These are phyloP conservation scores for Ceratothoa steindachneri DNA, from an alignment of 2,888 invertebrate species.

Conservation along the genomic window DNA sequence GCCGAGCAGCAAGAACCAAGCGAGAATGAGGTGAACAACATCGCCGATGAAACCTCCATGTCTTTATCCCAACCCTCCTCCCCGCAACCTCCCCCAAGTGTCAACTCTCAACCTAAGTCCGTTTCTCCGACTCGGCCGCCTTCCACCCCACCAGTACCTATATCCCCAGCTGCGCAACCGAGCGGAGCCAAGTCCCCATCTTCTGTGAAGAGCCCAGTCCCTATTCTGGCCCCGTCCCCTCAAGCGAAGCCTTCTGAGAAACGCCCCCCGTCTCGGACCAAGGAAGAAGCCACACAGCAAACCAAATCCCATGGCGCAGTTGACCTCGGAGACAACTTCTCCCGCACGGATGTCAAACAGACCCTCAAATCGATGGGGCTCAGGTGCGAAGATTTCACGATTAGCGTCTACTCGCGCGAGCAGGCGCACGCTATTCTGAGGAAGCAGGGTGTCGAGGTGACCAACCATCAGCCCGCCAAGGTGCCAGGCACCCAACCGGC, in stretches of 20 bases:
- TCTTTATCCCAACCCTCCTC: neutral
- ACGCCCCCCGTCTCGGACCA: neutral
- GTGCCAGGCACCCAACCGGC: neutral
- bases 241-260: neutral
- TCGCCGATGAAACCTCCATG: neutral
- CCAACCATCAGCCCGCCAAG: conserved; percentile 17
- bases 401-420: conserved; percentile 46
- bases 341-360: conserved; percentile 45
- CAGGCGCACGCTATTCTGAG: conserved; percentile 46
- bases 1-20: neutral
- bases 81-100: neutral
- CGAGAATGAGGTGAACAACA: neutral
- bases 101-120: neutral
- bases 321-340: conserved; percentile 2
- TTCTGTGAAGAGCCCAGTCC: neutral
- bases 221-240: neutral
- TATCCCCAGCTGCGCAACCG: conserved; percentile 8
- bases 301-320: neutral
- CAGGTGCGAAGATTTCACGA: conserved; percentile 46
- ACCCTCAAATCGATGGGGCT: conserved; percentile 47
- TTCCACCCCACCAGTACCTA: neutral
- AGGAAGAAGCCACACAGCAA: neutral
- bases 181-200: neutral
- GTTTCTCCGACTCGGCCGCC: neutral
- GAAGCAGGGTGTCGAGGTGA: conserved; percentile 44